phyloP scores from a whole-genome alignment of 2,888 invertebrate genomes.

The Callyntrura guangdongensis region DNA sequence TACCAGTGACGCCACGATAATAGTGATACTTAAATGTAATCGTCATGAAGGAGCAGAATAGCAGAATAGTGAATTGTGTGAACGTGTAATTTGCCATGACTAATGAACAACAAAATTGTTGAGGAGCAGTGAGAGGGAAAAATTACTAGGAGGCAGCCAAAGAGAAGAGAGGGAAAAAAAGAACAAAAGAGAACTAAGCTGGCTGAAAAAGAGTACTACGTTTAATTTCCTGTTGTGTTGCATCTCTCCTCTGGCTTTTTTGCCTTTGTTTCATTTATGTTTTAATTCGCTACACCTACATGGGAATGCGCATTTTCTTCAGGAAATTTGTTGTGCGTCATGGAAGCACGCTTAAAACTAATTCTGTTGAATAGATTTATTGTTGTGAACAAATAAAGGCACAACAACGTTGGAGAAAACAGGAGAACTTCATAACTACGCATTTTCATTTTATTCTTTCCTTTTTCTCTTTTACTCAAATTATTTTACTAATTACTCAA shows the following conservation, averaged over 20 bases:
- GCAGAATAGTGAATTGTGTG: neutral
- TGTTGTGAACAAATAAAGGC: too few relatives aligned
- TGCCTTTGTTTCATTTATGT: neutral
- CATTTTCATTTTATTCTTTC: too few relatives aligned
- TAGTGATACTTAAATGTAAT: neutral
- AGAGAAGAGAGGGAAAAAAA: neutral
- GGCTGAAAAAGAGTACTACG: neutral
- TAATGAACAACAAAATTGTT: slow-evolving; percentile 16
- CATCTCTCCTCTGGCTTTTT: neutral
- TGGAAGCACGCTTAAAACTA: too few relatives aligned
- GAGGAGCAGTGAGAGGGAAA: neutral
- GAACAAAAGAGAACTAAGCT: too few relatives aligned
- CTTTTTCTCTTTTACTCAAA: too few relatives aligned
- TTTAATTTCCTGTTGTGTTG: neutral
- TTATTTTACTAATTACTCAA: too few relatives aligned
- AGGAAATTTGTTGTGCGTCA: too few relatives aligned
- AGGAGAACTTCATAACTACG: too few relatives aligned
- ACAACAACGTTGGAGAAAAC: too few relatives aligned
- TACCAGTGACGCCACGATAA: neutral
- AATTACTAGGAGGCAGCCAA: slow-evolving; percentile 10
- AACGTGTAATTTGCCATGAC: slow-evolving; percentile 43
- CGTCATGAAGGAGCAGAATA: neutral
- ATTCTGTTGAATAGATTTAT: too few relatives aligned
- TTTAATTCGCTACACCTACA: too few relatives aligned
- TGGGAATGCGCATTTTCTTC: too few relatives aligned